Conservation (phyloP, 1,140 invertebrate genomes). For the Hyphantria cunea region DNA sequence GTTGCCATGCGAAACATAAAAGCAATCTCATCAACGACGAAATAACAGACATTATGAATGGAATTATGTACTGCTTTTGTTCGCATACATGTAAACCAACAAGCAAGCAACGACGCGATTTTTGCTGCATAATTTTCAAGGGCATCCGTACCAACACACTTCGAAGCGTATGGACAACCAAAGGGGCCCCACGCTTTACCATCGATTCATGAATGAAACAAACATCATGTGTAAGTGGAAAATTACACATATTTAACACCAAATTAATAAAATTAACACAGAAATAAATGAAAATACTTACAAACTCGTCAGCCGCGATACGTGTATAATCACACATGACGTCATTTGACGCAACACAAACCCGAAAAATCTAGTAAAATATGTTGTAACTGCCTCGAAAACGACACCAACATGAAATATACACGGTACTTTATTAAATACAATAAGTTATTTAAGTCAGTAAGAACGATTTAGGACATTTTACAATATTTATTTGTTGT, state of each 20-base stretch:
- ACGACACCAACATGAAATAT: constrained; percentile 69
- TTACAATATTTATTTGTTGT: constrained; percentile 82
- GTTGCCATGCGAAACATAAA: constrained; percentile 60
- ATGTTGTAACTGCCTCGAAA: constrained; percentile 67
- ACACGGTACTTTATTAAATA: constrained; percentile 71
- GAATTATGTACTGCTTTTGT: constrained; percentile 52
- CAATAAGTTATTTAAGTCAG: constrained; percentile 72
- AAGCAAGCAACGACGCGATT: constrained; percentile 62
- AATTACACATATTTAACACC: constrained; percentile 45
- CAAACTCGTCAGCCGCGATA: constrained; percentile 77
- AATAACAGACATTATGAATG: constrained; percentile 48
- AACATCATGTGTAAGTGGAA: constrained; percentile 40
- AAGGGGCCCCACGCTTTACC: constrained; percentile 44
- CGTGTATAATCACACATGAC: constrained; percentile 82
- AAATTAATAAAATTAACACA: constrained; percentile 64
- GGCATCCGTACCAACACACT: constrained; percentile 68
- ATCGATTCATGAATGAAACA: constrained; percentile 75
- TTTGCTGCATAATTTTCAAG: constrained; percentile 82
- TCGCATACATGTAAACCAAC: constrained; percentile 48
- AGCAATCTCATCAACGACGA: constrained; percentile 34
- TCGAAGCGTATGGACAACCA: constrained; percentile 48
- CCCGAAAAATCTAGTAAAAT: constrained; percentile 79
- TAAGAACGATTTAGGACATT: constrained; percentile 76
- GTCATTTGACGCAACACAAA: constrained; percentile 82
- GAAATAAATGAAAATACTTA: constrained; percentile 81